phyloP scores from a whole-genome alignment of 2,113 vertebrate species.

The Hippocampus mohnikei region DNA sequence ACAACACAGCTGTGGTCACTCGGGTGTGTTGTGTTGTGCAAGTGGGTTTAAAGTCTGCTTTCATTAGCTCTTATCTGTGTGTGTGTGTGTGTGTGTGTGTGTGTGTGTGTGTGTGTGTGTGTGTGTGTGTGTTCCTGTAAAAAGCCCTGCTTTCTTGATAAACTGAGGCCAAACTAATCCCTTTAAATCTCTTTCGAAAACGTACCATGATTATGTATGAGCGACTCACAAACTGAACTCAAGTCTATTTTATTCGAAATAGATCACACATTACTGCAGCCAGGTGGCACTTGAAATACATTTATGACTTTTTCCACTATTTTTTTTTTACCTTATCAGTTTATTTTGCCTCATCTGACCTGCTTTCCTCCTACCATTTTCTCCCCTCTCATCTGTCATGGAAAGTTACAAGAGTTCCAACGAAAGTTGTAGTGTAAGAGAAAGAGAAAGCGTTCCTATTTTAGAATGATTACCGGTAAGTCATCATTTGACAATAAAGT shows the following conservation, averaged over 20 bases:
- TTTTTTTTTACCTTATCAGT: neutral
- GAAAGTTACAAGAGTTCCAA: neutral
- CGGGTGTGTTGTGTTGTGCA: slow-evolving; percentile 1
- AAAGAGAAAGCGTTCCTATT: neutral
- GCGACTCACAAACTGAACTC: neutral
- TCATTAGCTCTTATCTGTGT: neutral
- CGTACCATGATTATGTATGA: neutral
- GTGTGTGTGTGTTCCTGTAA: slow-evolving; percentile 40
- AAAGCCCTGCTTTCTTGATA: slow-evolving; percentile 6
- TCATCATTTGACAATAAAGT: neutral
- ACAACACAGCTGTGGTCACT: slow-evolving; percentile 1
- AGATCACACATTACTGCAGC: neutral
- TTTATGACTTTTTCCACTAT: neutral
- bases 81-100: slow-evolving; percentile 5
- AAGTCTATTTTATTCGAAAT: neutral
- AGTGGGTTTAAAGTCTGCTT: slow-evolving; percentile 9
- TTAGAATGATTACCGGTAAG: neutral
- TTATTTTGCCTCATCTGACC: neutral
- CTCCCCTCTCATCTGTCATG: neutral
- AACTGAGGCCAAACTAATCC: neutral
- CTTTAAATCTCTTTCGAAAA: neutral
- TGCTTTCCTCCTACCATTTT: neutral
- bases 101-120: slow-evolving; percentile 13
- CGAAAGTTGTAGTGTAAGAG: neutral
- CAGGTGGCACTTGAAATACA: neutral